Percentiles rank a stretch among this genome's conserved stretches.
Evolutionary conservation across 1,140 invertebrate species (phyloP).

Genomic region (Drosophila suzukii): DNA sequence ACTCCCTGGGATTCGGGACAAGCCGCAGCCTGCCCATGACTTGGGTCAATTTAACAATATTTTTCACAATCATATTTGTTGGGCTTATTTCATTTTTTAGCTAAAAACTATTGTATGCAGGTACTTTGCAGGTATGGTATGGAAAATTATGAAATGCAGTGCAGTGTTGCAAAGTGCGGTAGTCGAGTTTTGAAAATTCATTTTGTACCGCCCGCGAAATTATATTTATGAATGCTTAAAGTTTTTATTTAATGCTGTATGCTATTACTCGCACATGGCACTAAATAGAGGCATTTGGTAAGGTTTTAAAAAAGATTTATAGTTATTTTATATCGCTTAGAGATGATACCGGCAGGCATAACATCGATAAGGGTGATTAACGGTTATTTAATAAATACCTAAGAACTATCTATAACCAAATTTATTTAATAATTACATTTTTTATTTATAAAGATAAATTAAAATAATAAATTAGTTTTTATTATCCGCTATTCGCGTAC

Average conservation of each 20-base stretch:
- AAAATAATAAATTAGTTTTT: neutral
- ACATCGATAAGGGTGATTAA: neutral
- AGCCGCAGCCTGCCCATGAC: conserved; percentile 33
- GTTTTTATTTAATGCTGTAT: too few relatives aligned
- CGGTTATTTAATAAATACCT: neutral
- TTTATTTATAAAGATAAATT: too few relatives aligned
- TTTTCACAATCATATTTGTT: conserved; percentile 59
- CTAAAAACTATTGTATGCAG: conserved; percentile 15
- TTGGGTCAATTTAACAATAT: conserved; percentile 53
- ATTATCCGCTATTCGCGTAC: neutral
- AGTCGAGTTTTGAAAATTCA: conserved; percentile 5
- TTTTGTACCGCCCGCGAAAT: neutral
- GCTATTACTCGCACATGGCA: too few relatives aligned
- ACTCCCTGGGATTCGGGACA: conserved; percentile 27
- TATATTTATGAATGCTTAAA: too few relatives aligned
- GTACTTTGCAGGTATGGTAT: neutral
- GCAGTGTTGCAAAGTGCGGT: conserved; percentile 50
- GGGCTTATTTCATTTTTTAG: conserved; percentile 44
- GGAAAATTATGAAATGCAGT: conserved; percentile 43
- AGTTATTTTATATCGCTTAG: neutral
- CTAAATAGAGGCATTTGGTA: too few relatives aligned
- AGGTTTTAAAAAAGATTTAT: neutral
- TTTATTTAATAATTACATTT: too few relatives aligned
- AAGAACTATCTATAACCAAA: too few relatives aligned
- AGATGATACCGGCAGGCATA: neutral